phyloP scores from a whole-genome alignment of 2,888 invertebrate species.

The Pristionchus mayeri region DNA sequence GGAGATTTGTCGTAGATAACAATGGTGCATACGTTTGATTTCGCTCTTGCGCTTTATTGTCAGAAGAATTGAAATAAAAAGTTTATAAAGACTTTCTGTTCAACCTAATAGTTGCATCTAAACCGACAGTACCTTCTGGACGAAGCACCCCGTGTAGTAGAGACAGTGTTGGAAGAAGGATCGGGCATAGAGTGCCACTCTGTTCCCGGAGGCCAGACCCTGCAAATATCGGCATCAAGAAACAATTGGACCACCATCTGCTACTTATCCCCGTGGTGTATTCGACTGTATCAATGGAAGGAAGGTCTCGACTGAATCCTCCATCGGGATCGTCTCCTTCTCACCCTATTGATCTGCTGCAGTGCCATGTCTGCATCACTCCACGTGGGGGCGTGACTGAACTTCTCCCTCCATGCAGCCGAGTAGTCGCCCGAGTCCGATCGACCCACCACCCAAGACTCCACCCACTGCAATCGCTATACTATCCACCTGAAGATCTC shows the following conservation, averaged over 20 bases:
- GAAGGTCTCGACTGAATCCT: too few species aligned
- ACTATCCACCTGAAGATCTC: too few species aligned
- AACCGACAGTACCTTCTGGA: constrained; percentile 59
- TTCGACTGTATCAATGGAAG: neutral
- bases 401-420: constrained; percentile 77
- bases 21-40: too few species aligned
- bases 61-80: too few species aligned
- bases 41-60: too few species aligned
- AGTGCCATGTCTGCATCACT: constrained; percentile 94
- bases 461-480: constrained; percentile 69
- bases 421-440: constrained; percentile 73
- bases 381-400: constrained; percentile 86
- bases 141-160: constrained; percentile 68
- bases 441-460: constrained; percentile 67
- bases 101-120: neutral
- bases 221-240: constrained; percentile 51
- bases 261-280: neutral
- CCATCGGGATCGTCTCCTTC: constrained; percentile 80
- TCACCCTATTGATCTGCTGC: constrained; percentile 92
- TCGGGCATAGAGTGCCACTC: constrained; percentile 72
- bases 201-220: constrained; percentile 72
- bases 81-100: too few species aligned
- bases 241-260: neutral
- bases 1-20: too few species aligned
- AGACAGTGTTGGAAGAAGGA: constrained; percentile 72